These are phyloP conservation scores for Pangasius djambal DNA, from an alignment of 2,797 vertebrate species.

Conservation along the genomic window DNA sequence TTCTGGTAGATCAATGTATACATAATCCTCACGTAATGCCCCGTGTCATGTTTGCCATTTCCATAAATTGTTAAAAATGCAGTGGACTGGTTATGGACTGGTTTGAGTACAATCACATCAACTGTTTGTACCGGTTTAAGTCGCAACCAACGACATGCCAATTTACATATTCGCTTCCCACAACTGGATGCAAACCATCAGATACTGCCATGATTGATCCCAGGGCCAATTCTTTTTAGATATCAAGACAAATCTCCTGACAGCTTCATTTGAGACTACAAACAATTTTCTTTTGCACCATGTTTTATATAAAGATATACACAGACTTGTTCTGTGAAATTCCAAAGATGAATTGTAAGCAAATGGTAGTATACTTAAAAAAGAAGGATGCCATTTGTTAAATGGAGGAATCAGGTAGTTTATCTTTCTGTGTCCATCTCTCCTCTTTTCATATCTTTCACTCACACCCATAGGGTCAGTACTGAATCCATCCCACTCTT, in stretches of 20 bases:
- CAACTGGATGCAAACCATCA: not conserved
- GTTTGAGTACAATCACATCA: not conserved
- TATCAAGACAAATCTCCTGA: not conserved
- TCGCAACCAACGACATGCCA: not conserved
- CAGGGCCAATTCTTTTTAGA: not conserved
- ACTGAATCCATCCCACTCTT: not conserved
- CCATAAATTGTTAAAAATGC: not conserved
- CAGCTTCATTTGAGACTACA: conserved; percentile 14
- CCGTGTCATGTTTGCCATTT: not conserved
- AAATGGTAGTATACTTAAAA: not conserved
- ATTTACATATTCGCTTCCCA: not conserved
- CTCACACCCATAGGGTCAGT: not conserved
- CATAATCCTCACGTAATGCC: no score
- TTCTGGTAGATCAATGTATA: not conserved
- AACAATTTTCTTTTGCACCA: not conserved
- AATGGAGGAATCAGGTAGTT: not conserved
- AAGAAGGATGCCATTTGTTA: not conserved
- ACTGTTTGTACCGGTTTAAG: not conserved
- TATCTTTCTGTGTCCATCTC: not conserved
- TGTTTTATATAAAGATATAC: not conserved
- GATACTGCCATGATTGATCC: not conserved
- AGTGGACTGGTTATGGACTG: not conserved
- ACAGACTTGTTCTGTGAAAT: not conserved
- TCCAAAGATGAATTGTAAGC: not conserved
- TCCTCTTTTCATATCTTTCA: not conserved